These are phyloP conservation scores for Octodon degus DNA, from an alignment of 2,113 vertebrate species.

Conservation along the genomic window DNA sequence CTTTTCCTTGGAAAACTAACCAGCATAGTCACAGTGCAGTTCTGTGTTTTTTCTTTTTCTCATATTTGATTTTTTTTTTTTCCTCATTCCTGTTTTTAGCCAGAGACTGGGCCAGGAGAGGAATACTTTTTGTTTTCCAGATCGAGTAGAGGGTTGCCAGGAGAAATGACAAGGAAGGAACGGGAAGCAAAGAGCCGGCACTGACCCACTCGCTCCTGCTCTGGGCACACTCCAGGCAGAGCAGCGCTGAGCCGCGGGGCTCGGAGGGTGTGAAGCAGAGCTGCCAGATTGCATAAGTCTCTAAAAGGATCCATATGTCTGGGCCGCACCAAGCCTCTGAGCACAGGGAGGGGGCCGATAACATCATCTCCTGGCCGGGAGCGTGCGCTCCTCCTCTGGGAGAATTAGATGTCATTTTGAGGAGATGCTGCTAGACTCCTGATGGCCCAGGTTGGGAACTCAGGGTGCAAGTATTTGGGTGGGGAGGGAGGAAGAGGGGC, in stretches of 20 bases:
- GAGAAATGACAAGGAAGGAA: slow-evolving; percentile 50
- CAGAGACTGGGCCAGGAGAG: slow-evolving; percentile 37
- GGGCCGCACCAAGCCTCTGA: slow-evolving; percentile 54
- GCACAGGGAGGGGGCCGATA: slow-evolving; percentile 59
- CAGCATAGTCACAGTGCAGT: not conserved
- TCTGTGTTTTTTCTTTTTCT: not conserved
- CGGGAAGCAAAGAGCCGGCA: slow-evolving; percentile 9
- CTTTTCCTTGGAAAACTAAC: slow-evolving; percentile 55
- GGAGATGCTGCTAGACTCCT: slow-evolving; percentile 2
- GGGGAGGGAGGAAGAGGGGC: not conserved
- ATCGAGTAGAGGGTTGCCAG: slow-evolving; percentile 62
- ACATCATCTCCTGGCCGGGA: slow-evolving; percentile 70
- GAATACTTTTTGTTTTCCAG: slow-evolving; percentile 66
- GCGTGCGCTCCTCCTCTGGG: slow-evolving; percentile 43
- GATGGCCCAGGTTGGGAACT: slow-evolving; percentile 22
- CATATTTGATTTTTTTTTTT: not conserved
- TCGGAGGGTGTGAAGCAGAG: slow-evolving; percentile 66
- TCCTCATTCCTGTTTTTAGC: slow-evolving; percentile 44
- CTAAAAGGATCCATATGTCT: slow-evolving; percentile 80
- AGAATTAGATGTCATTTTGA: slow-evolving; percentile 43
- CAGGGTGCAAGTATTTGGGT: not conserved
- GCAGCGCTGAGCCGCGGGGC: slow-evolving; percentile 27
- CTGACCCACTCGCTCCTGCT: not conserved
- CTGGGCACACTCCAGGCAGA: slow-evolving; percentile 49
- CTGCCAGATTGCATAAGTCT: slow-evolving; percentile 72